phyloP scores from a whole-genome alignment of 2,113 vertebrate genomes.

The Neopipo cinnamomea region DNA sequence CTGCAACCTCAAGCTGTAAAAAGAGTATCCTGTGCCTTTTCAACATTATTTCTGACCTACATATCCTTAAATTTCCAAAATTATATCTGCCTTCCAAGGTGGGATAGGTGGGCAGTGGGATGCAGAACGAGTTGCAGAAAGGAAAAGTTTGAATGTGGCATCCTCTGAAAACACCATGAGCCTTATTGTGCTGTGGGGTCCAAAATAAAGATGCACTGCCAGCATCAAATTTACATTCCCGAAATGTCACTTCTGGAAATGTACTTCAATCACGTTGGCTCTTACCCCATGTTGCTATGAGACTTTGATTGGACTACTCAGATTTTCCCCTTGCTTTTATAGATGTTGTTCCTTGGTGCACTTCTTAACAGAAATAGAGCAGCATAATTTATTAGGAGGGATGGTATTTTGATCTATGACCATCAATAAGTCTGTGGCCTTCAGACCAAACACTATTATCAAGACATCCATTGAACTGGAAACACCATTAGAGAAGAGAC shows the following conservation, averaged over 20 bases:
- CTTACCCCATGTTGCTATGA: background rate
- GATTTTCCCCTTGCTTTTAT: background rate
- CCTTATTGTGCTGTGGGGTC: background rate
- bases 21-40: background rate
- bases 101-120: background rate
- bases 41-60: background rate
- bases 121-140: background rate
- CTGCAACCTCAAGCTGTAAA: background rate
- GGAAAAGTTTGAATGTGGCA: background rate
- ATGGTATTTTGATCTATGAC: slow-evolving; percentile 51
- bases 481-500: slow-evolving; percentile 31
- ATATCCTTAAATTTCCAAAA: background rate
- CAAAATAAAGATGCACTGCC: background rate
- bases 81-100: background rate
- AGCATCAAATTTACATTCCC: background rate
- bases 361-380: slow-evolving; percentile 22
- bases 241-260: background rate
- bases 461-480: slow-evolving; percentile 18
- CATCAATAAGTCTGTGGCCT: slow-evolving; percentile 49
- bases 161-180: background rate
- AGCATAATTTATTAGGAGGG: slow-evolving; percentile 57
- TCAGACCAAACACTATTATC: slow-evolving; percentile 28
- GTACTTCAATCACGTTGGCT: rapidly evolving
- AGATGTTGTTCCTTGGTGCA: background rate
- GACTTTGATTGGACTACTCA: background rate